Evolutionary conservation across 2,888 invertebrate genomes (phyloP).

Genomic region (Diploptera punctata): DNA sequence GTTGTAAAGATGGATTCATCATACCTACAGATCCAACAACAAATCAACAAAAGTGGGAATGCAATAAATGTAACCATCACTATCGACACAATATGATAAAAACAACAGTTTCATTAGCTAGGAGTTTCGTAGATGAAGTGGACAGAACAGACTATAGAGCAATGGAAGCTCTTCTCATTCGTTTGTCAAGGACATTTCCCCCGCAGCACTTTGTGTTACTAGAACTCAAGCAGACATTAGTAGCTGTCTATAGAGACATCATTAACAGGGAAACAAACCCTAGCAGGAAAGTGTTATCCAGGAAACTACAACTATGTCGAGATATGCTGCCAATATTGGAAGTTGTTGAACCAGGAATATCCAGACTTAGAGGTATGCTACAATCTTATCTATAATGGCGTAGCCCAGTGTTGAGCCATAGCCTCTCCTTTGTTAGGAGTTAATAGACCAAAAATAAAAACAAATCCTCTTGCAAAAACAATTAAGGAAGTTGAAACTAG

Average conservation of each 20-base stretch:
- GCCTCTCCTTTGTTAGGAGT: too few species aligned
- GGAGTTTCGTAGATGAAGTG: not conserved
- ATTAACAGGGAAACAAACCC: constrained; percentile 50
- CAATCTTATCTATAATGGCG: too few species aligned
- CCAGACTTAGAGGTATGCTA: constrained; percentile 66
- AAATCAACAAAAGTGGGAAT: constrained; percentile 9
- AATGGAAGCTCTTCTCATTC: constrained; percentile 55
- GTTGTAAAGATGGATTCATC: constrained; percentile 60
- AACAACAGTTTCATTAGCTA: constrained; percentile 10
- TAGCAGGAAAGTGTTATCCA: constrained; percentile 61
- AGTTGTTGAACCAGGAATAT: constrained; percentile 73
- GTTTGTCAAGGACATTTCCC: constrained; percentile 65
- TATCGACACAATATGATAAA: not conserved
- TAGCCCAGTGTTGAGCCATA: too few species aligned
- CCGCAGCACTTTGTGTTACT: constrained; percentile 71
- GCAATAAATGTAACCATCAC: not conserved
- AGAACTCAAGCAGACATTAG: constrained; percentile 72
- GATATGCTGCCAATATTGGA: constrained; percentile 68
- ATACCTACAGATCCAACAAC: constrained; percentile 48
- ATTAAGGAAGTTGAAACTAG: too few species aligned
- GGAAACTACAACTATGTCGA: constrained; percentile 70
- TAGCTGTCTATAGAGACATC: constrained; percentile 57
- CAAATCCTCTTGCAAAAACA: too few species aligned
- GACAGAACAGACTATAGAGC: constrained; percentile 54
- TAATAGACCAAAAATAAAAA: too few species aligned